Evolutionary conservation across 2,797 vertebrate species (phyloP).

Genomic region (Arvicola amphibius): DNA sequence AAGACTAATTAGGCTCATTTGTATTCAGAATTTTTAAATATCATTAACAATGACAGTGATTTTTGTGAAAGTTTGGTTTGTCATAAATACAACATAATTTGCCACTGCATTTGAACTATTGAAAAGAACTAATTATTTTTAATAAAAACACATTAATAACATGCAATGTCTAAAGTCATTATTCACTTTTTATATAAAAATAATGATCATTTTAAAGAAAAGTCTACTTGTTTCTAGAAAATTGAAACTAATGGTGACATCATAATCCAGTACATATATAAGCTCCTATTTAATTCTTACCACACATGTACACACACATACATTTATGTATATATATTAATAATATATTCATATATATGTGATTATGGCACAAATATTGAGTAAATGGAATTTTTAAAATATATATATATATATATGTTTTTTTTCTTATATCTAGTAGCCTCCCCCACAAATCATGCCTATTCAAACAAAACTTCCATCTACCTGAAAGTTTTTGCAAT

Average conservation of each 20-base stretch:
- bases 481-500: background rate
- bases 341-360: background rate
- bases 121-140: background rate
- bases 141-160: background rate
- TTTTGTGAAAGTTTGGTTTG: background rate
- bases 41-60: background rate
- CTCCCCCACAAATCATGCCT: accelerated
- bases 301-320: background rate
- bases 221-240: background rate
- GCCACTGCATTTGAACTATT: background rate
- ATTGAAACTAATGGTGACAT: background rate
- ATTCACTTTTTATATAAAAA: too few species aligned
- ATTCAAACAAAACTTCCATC: background rate
- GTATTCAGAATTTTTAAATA: background rate
- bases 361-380: background rate
- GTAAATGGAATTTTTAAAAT: background rate
- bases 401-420: background rate
- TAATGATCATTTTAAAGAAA: background rate
- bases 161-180: background rate
- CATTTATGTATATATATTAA: background rate
- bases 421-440: background rate
- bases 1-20: background rate
- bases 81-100: background rate
- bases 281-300: background rate
- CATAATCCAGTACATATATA: background rate